Evolutionary conservation across 2,113 vertebrate genomes (phyloP).

Genomic region (Clarias gariepinus): DNA sequence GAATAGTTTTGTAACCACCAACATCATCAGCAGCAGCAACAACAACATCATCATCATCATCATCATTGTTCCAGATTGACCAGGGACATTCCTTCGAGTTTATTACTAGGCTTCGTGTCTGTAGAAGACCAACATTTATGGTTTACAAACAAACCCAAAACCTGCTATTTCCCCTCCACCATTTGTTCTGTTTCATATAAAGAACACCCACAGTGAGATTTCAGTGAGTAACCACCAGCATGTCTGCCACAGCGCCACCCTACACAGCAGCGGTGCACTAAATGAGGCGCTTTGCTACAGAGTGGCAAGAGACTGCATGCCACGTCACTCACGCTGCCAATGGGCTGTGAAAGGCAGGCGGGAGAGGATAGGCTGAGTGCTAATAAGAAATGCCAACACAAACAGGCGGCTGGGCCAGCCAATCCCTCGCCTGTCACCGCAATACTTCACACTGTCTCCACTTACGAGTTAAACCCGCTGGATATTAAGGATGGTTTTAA

Average conservation of each 20-base stretch:
- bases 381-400: conserved; percentile 74
- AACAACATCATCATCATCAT: not conserved
- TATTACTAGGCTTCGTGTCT: not conserved
- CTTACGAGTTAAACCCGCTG: conserved; percentile 70
- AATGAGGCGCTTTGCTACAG: conserved; percentile 54
- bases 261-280: conserved; percentile 26
- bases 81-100: not conserved
- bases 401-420: conserved; percentile 69
- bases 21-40: no score
- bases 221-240: conserved; percentile 10
- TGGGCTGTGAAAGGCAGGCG: conserved; percentile 74
- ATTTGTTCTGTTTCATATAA: conserved; percentile 17
- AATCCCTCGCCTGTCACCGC: conserved; percentile 72
- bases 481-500: conserved; percentile 38
- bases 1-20: not conserved
- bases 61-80: not conserved
- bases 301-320: conserved; percentile 74
- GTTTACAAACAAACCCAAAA: not conserved
- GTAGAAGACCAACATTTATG: not conserved
- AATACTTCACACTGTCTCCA: conserved; percentile 77
- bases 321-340: conserved; percentile 80
- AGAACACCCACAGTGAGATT: conserved; percentile 3
- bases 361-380: conserved; percentile 67
- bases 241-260: conserved; percentile 37
- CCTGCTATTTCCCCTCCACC: not conserved